Base-by-base conservation (phyloP, 2,797 vertebrate genomes). In the Tamandua tetradactyla region DNA sequence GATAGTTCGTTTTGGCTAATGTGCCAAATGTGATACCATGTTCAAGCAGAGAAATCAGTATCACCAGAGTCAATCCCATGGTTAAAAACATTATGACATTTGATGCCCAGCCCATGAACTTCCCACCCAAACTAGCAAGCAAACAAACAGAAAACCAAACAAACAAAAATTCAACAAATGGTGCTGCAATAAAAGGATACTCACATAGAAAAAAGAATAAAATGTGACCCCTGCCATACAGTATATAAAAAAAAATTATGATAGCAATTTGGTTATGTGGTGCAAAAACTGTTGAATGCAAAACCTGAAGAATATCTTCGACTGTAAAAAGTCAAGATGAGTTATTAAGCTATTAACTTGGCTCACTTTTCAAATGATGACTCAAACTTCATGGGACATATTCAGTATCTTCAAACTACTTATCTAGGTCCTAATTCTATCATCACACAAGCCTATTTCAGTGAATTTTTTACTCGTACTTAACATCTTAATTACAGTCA, bases 321-420 rank as follows among this genome's bases (percentile, higher is more conserved):
- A n/a, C n/a, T 42, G 8, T 25, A 35, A 95, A 93, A 86, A 87
- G 92, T 92, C 86, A 90, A 71, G 49, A 94, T 83, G 71, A 95
- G n/a, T 84, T 89, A 95, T 89, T n/a, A 87, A 86, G 37, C 82
- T 91, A 84, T 94, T 94, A 85, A 71, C 69, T 81, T 90, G 66
- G 44, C 74, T 90, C 87, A 86, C 80, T 88, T 74, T 89, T 91
- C 78, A 91, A 91, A 81, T 52, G 71, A 86, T 49, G 69, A 68
- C 76, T 93, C 81, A 52, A 62, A 59, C 91, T 91, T 81, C 52
- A 87, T 61, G 42, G 89, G 81, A 92, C 89, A 83, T 23, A 69
- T 20, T 92, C n/a, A 90, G 49, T 88, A 75, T 89, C 96, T 91
- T 72, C 79, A 92, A 87, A 83, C 37, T 47, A 42, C 52, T 89